Percentiles rank a stretch among this genome's conserved stretches.
Conservation (phyloP, 2,113 vertebrate genomes). For the Callaeas wilsoni region DNA sequence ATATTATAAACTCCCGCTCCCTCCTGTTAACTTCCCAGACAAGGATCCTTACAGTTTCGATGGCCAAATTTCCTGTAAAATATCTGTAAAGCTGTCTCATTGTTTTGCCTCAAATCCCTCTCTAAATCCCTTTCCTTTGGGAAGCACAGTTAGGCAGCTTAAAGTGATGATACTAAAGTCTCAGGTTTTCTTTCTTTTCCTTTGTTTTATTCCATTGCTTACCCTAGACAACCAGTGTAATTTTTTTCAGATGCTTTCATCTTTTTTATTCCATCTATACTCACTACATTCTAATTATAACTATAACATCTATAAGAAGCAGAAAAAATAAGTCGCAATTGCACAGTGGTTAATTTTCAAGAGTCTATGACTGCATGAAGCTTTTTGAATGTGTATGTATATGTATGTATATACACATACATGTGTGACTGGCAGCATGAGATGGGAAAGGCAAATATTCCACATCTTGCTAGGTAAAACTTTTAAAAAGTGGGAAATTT, state of each 20-base stretch:
- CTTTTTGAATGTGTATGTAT: background rate
- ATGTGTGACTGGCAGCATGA: background rate
- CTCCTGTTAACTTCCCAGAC: background rate
- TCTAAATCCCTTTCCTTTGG: background rate
- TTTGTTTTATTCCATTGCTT: background rate
- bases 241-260: background rate
- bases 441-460: background rate
- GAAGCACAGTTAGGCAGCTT: background rate
- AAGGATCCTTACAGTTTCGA: background rate
- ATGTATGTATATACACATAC: background rate
- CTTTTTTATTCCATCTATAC: background rate
- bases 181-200: background rate
- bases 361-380: background rate
- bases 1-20: background rate
- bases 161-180: background rate
- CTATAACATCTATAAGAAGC: background rate
- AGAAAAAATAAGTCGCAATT: background rate
- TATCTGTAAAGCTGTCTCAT: background rate
- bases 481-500: background rate
- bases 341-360: background rate
- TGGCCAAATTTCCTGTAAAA: background rate
- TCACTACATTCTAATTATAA: background rate
- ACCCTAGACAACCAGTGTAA: background rate
- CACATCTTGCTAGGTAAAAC: background rate
- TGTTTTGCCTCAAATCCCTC: background rate